Evolutionary conservation across 1,140 invertebrate genomes (phyloP).

Genomic region (Ephestia elutella): DNA sequence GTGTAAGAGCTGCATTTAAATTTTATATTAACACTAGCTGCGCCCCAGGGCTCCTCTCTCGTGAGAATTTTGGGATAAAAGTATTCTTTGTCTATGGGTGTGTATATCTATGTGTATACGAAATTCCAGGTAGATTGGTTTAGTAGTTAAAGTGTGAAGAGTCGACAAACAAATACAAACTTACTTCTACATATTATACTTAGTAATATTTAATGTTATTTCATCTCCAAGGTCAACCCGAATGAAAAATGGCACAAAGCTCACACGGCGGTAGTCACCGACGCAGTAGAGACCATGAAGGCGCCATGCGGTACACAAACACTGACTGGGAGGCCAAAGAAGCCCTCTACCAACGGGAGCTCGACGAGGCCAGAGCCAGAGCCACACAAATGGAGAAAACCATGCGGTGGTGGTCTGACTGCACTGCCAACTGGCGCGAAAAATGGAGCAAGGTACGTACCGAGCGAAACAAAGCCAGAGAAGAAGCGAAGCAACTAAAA

Average conservation of each 20-base stretch:
- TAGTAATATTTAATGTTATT: too few relatives aligned
- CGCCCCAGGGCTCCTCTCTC: too few relatives aligned
- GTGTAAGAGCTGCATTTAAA: too few relatives aligned
- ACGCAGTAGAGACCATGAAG: conserved; percentile 54
- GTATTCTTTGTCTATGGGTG: too few relatives aligned
- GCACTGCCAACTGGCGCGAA: conserved; percentile 83
- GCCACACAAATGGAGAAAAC: conserved; percentile 99
- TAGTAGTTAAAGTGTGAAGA: too few relatives aligned
- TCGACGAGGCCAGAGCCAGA: conserved; percentile 92
- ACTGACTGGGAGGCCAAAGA: conserved; percentile 68
- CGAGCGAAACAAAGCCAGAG: conserved; percentile 89
- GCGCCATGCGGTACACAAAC: conserved; percentile 51
- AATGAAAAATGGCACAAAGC: conserved; percentile 65
- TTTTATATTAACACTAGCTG: too few relatives aligned
- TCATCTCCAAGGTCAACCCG: conserved; percentile 21
- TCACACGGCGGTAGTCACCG: conserved; percentile 60
- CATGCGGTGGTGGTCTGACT: conserved; percentile 97
- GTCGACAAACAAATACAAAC: too few relatives aligned
- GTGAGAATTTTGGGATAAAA: too few relatives aligned
- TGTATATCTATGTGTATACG: too few relatives aligned
- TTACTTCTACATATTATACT: too few relatives aligned
- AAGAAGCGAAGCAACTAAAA: conserved; percentile 88
- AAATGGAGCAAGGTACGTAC: conserved; percentile 94
- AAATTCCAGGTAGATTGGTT: too few relatives aligned
- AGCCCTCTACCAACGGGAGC: conserved; percentile 80